Conservation (phyloP, 2,888 invertebrate species). For the Archips xylosteana region DNA sequence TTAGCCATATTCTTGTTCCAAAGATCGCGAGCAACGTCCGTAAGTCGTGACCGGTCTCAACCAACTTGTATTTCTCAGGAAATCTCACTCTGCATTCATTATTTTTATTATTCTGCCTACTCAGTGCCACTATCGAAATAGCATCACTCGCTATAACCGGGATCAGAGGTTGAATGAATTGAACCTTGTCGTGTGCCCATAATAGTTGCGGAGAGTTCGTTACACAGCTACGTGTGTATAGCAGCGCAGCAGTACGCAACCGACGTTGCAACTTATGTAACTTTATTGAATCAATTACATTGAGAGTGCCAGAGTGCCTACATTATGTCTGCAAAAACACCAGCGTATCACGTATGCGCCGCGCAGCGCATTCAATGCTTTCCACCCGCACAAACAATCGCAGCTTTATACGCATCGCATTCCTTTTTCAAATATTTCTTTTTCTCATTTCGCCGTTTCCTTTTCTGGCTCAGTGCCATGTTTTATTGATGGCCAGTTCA, state of each 20-base stretch:
- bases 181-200: slow-evolving; percentile 49
- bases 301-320: slow-evolving; percentile 45
- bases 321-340: slow-evolving; percentile 51
- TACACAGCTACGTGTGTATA: neutral
- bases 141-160: slow-evolving; percentile 47
- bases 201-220: slow-evolving; percentile 10
- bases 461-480: slow-evolving; percentile 83
- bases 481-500: slow-evolving; percentile 85
- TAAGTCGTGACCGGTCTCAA: slow-evolving; percentile 52
- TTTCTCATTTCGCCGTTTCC: slow-evolving; percentile 83
- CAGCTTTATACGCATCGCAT: slow-evolving; percentile 68
- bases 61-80: slow-evolving; percentile 39
- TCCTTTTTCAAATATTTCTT: slow-evolving; percentile 82
- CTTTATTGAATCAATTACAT: slow-evolving; percentile 67
- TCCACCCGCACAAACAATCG: slow-evolving; percentile 79
- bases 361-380: slow-evolving; percentile 81
- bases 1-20: slow-evolving; percentile 6
- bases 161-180: slow-evolving; percentile 65
- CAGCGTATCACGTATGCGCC: slow-evolving; percentile 73
- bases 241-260: neutral
- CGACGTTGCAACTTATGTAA: slow-evolving; percentile 61
- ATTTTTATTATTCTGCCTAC: slow-evolving; percentile 56
- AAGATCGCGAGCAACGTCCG: slow-evolving; percentile 55
- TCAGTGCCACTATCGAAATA: slow-evolving; percentile 49
- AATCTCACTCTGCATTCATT: slow-evolving; percentile 49